phyloP scores from a whole-genome alignment of 2,888 invertebrate genomes.

The Ornithoptera alexandrae region DNA sequence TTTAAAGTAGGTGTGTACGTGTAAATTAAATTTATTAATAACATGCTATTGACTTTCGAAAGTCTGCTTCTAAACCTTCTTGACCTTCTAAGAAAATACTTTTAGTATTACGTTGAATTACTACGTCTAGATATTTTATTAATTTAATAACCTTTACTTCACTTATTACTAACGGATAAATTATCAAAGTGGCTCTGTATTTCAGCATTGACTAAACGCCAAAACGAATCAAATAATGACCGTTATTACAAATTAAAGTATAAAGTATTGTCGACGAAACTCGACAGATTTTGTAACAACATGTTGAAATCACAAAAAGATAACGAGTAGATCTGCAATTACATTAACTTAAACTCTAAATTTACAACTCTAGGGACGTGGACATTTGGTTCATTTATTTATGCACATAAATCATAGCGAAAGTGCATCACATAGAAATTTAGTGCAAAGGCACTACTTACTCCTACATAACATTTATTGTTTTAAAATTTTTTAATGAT shows the following conservation, averaged over 20 bases:
- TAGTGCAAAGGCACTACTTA: too few relatives aligned
- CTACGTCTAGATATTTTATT: slow-evolving; percentile 36
- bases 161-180: slow-evolving; percentile 22
- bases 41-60: slow-evolving; percentile 67
- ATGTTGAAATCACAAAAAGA: not conserved
- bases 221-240: slow-evolving; percentile 4
- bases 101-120: slow-evolving; percentile 52
- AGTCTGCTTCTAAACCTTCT: slow-evolving; percentile 42
- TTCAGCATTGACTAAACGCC: slow-evolving; percentile 1
- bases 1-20: slow-evolving; percentile 40
- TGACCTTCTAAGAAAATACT: slow-evolving; percentile 51
- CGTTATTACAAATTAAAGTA: slow-evolving; percentile 12
- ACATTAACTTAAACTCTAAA: not conserved
- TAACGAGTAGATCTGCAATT: not conserved
- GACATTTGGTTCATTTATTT: too few relatives aligned
- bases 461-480: too few relatives aligned
- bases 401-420: too few relatives aligned
- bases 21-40: slow-evolving; percentile 40
- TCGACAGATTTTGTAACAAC: slow-evolving; percentile 5
- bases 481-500: too few relatives aligned
- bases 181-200: slow-evolving; percentile 13
- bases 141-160: not conserved
- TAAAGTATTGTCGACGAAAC: not conserved
- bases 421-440: too few relatives aligned
- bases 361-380: not conserved